Evolutionary conservation across 2,113 vertebrate genomes (phyloP), one percentile per base, ranked within the genome.

Genomic region (Phrynocephalus versicolor): DNA sequence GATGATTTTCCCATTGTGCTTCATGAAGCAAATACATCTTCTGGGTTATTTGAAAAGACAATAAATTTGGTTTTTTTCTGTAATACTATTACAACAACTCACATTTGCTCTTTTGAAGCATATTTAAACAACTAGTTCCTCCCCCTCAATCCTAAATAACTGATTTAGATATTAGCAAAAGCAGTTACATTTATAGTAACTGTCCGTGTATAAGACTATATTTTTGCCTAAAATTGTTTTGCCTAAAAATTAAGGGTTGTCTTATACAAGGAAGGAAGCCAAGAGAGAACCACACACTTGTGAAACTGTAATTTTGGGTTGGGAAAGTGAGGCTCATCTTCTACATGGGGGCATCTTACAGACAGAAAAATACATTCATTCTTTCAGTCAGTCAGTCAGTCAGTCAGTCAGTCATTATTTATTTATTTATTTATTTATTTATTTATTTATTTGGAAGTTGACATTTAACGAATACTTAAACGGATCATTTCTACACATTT

Each of bases 11-110:
- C 75, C 3, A 2, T 89, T 87, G 6, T 80, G 89, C 85, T 90
- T 82, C 86, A 27, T 81, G 6, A 83, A 90, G 88, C 89, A 89
- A 92, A 62, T 19, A 88, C 70, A 7, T 41, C 2, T 60, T 91
- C 70, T 87, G 41, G 3, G 37, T 88, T 79, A 89, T 18, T 5
- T 89, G 89, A 89, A 89, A 93, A 70, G 37, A 82, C 71, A 41
- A 83, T 6, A 89, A 92, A 88, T 77, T 83, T 2, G 1, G 65
- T 0, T 81, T 91, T n/a, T 35, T 87, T 25, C 3, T 87, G 2
- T 21, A 88, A 16, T 0, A 79, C 9, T 3, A 30, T n/a, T 45
- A 41, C 0, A 76, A 5, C 12, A 79, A 0, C 1, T 64, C 87
- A 65, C 2, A 65, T 55, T 0, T 0, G 12, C 8, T 1, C 60